Percentiles rank a stretch among this genome's conserved stretches.
phyloP scores from a whole-genome alignment of 2,888 invertebrate species.

The Nomada goodeniana region DNA sequence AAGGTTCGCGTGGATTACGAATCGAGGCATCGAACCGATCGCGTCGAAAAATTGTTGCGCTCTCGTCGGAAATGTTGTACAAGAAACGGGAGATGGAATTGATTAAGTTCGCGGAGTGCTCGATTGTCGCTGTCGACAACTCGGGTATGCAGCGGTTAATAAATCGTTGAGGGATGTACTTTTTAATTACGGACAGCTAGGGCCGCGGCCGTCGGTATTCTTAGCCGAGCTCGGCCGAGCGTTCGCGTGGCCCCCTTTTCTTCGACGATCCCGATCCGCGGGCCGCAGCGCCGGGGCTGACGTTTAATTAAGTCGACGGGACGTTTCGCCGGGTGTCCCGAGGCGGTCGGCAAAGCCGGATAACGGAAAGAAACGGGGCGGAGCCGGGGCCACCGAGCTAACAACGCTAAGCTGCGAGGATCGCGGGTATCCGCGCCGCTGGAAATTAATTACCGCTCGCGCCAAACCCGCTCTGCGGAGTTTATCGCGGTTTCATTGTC shows the following conservation, averaged over 20 bases:
- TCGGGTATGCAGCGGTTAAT: not conserved
- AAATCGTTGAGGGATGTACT: not conserved
- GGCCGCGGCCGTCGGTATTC: not conserved
- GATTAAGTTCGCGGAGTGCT: too few relatives aligned
- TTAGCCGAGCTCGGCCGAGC: not conserved
- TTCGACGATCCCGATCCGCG: slow-evolving; percentile 18
- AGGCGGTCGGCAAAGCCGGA: slow-evolving; percentile 39
- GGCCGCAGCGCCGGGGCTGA: slow-evolving; percentile 18
- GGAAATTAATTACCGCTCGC: slow-evolving; percentile 46
- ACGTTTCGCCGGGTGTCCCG: slow-evolving; percentile 31
- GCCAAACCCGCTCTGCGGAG: slow-evolving; percentile 21
- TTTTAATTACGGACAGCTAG: not conserved
- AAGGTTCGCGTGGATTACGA: slow-evolving; percentile 3
- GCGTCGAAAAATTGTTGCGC: not conserved
- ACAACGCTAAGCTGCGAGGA: slow-evolving; percentile 35
- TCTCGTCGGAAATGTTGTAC: not conserved
- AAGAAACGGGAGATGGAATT: too few relatives aligned
- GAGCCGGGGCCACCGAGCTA: not conserved
- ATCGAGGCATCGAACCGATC: not conserved
- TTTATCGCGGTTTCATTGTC: slow-evolving; percentile 53
- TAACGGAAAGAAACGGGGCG: slow-evolving; percentile 39
- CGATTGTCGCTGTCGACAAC: not conserved
- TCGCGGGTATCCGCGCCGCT: slow-evolving; percentile 22
- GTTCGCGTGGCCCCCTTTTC: not conserved
- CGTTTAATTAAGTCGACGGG: slow-evolving; percentile 53